These are phyloP conservation scores for Dynastes maya DNA, from an alignment of 2,888 invertebrate genomes.

Conservation along the genomic window DNA sequence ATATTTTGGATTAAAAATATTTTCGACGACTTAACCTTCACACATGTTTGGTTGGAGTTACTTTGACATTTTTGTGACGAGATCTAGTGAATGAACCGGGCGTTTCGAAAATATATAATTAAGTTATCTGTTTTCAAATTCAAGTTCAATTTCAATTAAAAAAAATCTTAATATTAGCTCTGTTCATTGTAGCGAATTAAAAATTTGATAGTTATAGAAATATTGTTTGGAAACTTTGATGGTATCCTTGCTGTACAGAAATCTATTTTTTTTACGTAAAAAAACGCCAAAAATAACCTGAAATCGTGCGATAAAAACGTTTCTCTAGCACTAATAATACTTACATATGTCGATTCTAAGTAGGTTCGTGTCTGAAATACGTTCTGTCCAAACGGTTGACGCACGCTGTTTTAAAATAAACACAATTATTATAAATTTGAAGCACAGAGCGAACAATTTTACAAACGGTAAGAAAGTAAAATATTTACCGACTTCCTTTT, in stretches of 20 bases:
- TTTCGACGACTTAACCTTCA: too few species aligned
- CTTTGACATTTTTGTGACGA: too few species aligned
- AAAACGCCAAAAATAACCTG: background rate
- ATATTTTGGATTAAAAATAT: too few species aligned
- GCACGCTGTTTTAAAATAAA: conserved; percentile 10
- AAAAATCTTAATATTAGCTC: too few species aligned
- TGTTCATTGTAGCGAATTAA: too few species aligned
- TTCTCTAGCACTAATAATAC: conserved; percentile 28
- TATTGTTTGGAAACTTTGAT: background rate
- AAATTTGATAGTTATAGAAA: background rate
- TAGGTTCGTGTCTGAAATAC: background rate
- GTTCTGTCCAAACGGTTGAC: conserved; percentile 5
- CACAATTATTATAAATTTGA: conserved; percentile 15
- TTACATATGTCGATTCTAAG: background rate
- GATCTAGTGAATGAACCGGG: background rate
- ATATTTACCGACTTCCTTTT: too few species aligned
- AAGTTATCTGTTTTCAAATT: background rate
- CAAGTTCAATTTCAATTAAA: too few species aligned
- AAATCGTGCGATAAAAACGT: conserved; percentile 27
- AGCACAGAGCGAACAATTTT: too few species aligned
- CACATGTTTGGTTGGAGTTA: too few species aligned
- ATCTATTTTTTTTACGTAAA: conserved; percentile 6
- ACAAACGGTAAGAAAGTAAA: too few species aligned
- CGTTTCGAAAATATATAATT: background rate
- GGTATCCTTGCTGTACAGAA: background rate